Evolutionary conservation across 2,888 invertebrate species (phyloP).

Genomic region (Meteorus colon): DNA sequence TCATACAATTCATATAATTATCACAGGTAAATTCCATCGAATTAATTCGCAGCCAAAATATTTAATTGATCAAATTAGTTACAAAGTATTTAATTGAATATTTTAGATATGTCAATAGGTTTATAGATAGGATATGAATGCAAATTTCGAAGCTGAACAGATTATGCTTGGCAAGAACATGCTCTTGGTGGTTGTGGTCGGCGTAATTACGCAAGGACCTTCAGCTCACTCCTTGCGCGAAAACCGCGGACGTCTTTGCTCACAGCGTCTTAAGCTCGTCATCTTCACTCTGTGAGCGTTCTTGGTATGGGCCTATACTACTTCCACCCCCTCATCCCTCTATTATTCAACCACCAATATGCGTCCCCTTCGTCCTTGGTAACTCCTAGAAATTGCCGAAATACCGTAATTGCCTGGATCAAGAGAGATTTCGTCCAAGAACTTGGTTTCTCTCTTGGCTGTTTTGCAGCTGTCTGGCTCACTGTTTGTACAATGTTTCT

Average conservation of each 20-base stretch:
- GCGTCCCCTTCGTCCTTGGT: conserved; percentile 48
- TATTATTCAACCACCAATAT: conserved; percentile 25
- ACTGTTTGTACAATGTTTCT: background rate
- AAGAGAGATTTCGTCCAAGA: conserved; percentile 48
- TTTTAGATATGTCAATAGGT: conserved; percentile 30
- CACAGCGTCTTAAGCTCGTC: conserved; percentile 54
- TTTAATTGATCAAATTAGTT: background rate
- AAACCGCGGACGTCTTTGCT: conserved; percentile 72
- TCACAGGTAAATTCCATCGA: background rate
- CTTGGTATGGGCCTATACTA: conserved; percentile 29
- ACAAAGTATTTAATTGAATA: background rate
- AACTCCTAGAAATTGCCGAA: conserved; percentile 60
- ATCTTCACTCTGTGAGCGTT: conserved; percentile 41
- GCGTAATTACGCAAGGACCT: conserved; percentile 71
- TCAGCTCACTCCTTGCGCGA: conserved; percentile 61
- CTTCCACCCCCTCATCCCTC: conserved; percentile 46
- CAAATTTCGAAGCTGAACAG: background rate
- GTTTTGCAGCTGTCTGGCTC: background rate
- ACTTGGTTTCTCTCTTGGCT: background rate
- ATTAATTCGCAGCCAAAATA: background rate
- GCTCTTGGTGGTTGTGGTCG: conserved; percentile 69
- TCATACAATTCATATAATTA: background rate
- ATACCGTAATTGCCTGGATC: conserved; percentile 60
- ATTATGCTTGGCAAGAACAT: conserved; percentile 44
- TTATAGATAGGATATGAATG: background rate